Base-by-base conservation (phyloP, 2,888 invertebrate genomes). In the Arrhopalites spinosus region DNA sequence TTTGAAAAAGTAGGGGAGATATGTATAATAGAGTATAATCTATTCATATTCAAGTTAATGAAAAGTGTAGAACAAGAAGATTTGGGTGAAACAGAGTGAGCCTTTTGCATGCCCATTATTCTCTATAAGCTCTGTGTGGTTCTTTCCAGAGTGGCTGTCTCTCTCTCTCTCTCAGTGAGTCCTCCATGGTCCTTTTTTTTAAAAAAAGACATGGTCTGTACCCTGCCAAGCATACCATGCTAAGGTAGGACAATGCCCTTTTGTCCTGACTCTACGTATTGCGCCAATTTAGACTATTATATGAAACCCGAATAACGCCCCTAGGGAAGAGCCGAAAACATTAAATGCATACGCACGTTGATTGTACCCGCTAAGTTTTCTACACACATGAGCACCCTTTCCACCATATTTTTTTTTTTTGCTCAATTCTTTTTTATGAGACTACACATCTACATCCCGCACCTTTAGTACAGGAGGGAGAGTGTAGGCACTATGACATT, bases 81-180 rank as follows among this genome's bases (percentile, higher is more conserved):
- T 59, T 59, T 59, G 1, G 25, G 13, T 53, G 23, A 59, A 50
- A 50, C 50, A 50, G 45, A 69, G 75, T 64, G 61, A 63, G 76
- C 73, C 76, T 76, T 76, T 76, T 76, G 73, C 76, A 73, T 76
- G 76, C 76, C 76, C 56, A 76, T 73, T 76, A 71, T 71, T 36
- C 36, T 36, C 36, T 36, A 3, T 25, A 71, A 71, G 43, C 25
- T 15, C 50, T 29, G 27, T 36, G 36, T 36, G 36, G 36, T 36
- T 36, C 36, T 36, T 36, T 36, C 36, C 36, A 36, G 36, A 36
- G 36, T 50, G 68, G 66, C 43, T 43, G 29, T 43, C 66, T 43
- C 66, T n/a, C 66, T n/a, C 15, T 29, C 13, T 15, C 23, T 66
- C 43, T n/a, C 66, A 68, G 68, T 70, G 29, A 30, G 56, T 15